These are phyloP conservation scores for Agrypnia vestita DNA, from an alignment of 1,140 invertebrate species.

Conservation along the genomic window DNA sequence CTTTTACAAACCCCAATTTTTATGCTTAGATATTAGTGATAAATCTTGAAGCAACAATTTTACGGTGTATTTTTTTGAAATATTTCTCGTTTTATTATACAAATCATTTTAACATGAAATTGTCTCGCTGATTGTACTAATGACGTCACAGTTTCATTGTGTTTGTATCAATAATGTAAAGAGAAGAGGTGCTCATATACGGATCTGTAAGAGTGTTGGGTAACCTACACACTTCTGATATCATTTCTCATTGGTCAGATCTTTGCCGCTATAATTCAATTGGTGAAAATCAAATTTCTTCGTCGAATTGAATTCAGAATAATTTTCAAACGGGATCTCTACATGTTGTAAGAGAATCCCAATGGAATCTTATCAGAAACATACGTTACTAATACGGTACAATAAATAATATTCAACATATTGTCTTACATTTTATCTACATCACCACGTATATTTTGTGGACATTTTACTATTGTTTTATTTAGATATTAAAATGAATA, in stretches of 20 bases:
- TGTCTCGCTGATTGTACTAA: slow-evolving; percentile 37
- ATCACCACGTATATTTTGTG: no score
- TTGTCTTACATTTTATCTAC: not conserved
- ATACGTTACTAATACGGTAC: not conserved
- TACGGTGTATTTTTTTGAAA: not conserved
- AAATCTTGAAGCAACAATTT: not conserved
- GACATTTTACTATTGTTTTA: no score
- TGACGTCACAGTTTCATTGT: slow-evolving; percentile 28
- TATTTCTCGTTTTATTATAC: not conserved
- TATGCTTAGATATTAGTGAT: no score
- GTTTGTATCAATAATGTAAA: slow-evolving; percentile 9
- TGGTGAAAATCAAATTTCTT: slow-evolving; percentile 27
- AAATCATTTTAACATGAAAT: not conserved
- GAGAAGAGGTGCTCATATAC: not conserved
- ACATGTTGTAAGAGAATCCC: not conserved
- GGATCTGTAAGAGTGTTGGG: slow-evolving; percentile 7
- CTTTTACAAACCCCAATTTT: no score
- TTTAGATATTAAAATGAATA: no score
- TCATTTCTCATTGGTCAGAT: not conserved
- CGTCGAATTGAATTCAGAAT: slow-evolving; percentile 7
- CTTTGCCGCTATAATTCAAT: slow-evolving; percentile 23
- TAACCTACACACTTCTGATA: not conserved
- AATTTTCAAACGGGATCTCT: not conserved
- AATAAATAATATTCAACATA: not conserved
- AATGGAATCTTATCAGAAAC: slow-evolving; percentile 14